phyloP scores from a whole-genome alignment of 1,140 invertebrate species.

The Triops longicaudatus region DNA sequence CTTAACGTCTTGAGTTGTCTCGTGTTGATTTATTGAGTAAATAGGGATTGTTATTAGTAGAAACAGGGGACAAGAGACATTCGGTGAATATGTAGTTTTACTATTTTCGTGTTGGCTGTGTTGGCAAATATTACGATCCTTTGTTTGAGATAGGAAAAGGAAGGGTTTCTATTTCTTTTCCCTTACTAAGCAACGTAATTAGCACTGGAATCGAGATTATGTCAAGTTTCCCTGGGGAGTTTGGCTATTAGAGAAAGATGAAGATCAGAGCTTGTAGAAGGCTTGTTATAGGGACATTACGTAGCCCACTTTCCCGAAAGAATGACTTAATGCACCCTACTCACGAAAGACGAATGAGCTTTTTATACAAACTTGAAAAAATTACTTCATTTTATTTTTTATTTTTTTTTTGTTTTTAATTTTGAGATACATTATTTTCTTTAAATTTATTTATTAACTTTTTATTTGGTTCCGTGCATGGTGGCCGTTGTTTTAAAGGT shows the following conservation, averaged over 20 bases:
- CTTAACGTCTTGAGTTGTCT: background rate
- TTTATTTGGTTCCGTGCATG: background rate
- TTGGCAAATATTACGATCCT: background rate
- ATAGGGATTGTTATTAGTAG: background rate
- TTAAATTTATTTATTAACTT: slow-evolving; percentile 4
- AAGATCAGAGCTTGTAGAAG: too few species aligned
- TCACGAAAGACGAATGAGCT: too few species aligned
- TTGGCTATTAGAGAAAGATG: too few species aligned
- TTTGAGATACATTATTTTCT: too few species aligned
- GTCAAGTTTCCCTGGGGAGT: too few species aligned
- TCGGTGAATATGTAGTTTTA: background rate
- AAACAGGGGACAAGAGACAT: background rate
- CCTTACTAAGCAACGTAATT: background rate
- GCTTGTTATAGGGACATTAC: too few species aligned
- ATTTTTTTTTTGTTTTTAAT: too few species aligned
- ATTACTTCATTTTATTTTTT: too few species aligned
- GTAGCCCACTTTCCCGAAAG: too few species aligned
- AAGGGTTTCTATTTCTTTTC: background rate
- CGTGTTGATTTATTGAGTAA: background rate
- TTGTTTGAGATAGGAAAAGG: background rate
- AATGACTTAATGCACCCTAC: too few species aligned
- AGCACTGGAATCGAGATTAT: background rate
- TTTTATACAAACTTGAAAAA: too few species aligned
- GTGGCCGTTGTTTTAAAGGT: background rate
- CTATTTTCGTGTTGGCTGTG: background rate